Evolutionary conservation across 2,797 vertebrate genomes (phyloP).

Genomic region (Scolopax bukidnonensis): DNA sequence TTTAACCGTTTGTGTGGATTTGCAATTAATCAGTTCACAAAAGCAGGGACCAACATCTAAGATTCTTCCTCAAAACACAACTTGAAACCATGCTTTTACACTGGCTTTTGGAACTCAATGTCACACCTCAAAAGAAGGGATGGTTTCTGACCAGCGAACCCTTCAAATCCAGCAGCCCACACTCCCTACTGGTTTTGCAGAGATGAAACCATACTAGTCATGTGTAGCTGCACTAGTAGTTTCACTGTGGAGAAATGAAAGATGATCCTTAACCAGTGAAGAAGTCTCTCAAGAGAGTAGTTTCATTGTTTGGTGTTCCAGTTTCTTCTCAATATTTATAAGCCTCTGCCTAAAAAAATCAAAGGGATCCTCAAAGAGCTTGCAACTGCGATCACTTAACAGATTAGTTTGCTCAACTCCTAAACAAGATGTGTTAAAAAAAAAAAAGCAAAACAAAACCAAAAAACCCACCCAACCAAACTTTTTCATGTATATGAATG

Average conservation of each 20-base stretch:
- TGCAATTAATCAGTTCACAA: neutral
- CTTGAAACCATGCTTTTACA: neutral
- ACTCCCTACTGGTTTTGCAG: neutral
- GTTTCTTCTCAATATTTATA: neutral
- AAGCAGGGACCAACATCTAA: neutral
- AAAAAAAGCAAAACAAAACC: neutral
- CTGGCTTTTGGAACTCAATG: neutral
- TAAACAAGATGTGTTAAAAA: neutral
- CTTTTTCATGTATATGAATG: neutral
- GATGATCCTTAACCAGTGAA: neutral
- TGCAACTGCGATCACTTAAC: neutral
- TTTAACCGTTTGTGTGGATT: neutral
- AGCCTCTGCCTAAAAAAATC: neutral
- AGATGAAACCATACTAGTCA: fast-evolving
- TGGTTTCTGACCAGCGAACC: neutral
- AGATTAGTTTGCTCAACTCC: neutral
- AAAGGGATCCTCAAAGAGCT: neutral
- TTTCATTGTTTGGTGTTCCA: neutral
- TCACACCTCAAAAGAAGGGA: neutral
- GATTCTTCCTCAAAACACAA: neutral
- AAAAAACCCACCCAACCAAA: neutral
- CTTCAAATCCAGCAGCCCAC: neutral
- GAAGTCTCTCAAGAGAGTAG: neutral
- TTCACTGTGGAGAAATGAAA: neutral
- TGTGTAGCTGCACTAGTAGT: fast-evolving